A percentile compares a stretch with the other conserved stretches of the same genome.
These are phyloP conservation scores for Loriculus beryllinus DNA, from an alignment of 2,797 vertebrate genomes.

Conservation along the genomic window DNA sequence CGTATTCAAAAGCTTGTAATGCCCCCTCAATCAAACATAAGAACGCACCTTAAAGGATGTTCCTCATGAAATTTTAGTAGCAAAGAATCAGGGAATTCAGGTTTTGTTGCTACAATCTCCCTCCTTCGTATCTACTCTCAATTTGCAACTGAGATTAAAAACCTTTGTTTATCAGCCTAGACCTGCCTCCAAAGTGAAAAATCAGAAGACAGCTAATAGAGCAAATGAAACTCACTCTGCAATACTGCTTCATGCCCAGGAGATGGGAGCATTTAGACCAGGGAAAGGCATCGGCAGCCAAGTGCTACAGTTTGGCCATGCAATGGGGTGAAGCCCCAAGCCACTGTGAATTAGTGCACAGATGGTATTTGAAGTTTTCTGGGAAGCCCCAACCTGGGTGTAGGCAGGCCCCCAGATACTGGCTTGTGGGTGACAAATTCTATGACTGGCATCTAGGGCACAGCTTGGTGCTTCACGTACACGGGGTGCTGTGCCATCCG, in stretches of 20 bases:
- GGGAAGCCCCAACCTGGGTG: background rate
- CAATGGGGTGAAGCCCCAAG: background rate
- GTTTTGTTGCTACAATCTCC: background rate
- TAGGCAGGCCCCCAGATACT: background rate
- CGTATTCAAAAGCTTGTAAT: background rate
- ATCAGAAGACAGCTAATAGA: background rate
- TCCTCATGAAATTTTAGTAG: background rate
- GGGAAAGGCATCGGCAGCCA: fast-evolving
- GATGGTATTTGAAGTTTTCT: too few relatives aligned
- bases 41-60: background rate
- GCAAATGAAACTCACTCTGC: background rate
- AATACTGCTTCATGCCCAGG: background rate
- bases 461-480: fast-evolving
- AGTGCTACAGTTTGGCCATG: background rate
- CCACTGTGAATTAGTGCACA: background rate
- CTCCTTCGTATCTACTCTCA: background rate
- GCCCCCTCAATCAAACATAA: background rate
- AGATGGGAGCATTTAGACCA: background rate
- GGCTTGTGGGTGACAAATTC: background rate
- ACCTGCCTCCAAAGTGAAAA: background rate
- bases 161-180: background rate
- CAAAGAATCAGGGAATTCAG: background rate
- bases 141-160: background rate
- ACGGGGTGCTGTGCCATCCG: fast-evolving
- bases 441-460: background rate